Evolutionary conservation across 2,113 vertebrate species (phyloP).

Genomic region (Astatotilapia flaviijosephi): DNA sequence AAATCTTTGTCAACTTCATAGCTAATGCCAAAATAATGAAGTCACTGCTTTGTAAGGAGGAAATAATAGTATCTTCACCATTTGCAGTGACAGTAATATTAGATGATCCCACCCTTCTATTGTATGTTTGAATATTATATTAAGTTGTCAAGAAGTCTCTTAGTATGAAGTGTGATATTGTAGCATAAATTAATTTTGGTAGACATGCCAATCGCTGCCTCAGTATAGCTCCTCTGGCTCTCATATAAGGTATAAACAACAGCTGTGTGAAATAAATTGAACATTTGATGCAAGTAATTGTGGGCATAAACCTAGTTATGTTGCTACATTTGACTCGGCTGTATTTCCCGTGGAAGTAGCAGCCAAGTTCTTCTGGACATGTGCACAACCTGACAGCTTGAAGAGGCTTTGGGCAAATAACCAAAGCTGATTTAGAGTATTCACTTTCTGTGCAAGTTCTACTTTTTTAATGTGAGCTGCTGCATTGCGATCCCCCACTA

Average conservation of each 20-base stretch:
- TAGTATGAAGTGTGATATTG: not conserved
- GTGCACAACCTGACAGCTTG: slow-evolving; percentile 23
- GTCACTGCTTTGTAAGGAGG: not conserved
- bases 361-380: not conserved
- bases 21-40: slow-evolving; percentile 30
- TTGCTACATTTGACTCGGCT: not conserved
- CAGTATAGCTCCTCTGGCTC: not conserved
- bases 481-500: not conserved
- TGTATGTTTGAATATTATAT: not conserved
- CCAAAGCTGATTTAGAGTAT: slow-evolving; percentile 30
- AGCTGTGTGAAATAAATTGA: slow-evolving; percentile 33
- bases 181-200: not conserved
- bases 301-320: not conserved
- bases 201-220: not conserved
- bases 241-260: slow-evolving; percentile 23
- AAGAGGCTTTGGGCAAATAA: slow-evolving; percentile 3
- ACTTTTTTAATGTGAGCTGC: not conserved
- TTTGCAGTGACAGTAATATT: not conserved
- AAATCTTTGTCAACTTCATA: slow-evolving; percentile 32
- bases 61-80: not conserved
- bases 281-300: slow-evolving; percentile 6
- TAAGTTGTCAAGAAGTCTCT: not conserved
- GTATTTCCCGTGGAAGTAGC: not conserved
- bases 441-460: slow-evolving; percentile 15
- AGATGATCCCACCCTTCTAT: not conserved